Percentiles rank a stretch among this genome's conserved stretches.
Conservation (phyloP, 2,888 invertebrate species). For the Spodoptera exigua region DNA sequence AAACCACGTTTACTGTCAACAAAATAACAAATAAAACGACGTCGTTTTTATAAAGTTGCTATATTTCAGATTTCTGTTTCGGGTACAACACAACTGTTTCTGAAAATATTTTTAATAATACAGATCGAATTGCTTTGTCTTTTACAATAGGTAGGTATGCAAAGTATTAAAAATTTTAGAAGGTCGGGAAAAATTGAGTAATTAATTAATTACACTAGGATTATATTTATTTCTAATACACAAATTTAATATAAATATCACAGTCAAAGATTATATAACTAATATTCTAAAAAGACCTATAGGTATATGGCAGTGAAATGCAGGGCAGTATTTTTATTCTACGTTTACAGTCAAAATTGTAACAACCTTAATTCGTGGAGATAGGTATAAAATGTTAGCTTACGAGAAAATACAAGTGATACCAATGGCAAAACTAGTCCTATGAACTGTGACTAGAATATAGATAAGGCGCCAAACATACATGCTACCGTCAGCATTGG, state of each 20-base stretch:
- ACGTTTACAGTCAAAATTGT: conserved; percentile 67
- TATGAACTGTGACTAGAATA: conserved; percentile 87
- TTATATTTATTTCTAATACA: conserved; percentile 85
- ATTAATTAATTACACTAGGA: conserved; percentile 65
- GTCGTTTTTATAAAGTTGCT: conserved; percentile 74
- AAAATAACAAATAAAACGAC: conserved; percentile 65
- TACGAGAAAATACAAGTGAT: conserved; percentile 56
- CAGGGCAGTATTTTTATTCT: conserved; percentile 68
- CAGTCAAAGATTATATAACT: conserved; percentile 88
- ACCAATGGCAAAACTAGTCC: conserved; percentile 81
- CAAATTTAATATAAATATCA: conserved; percentile 89
- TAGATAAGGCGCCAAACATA: conserved; percentile 56
- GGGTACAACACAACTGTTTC: conserved; percentile 77
- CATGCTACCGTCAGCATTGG: no score
- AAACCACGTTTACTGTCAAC: conserved; percentile 34
- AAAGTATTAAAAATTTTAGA: conserved; percentile 59
- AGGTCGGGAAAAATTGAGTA: conserved; percentile 52
- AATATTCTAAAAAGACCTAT: conserved; percentile 79
- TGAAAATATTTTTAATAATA: conserved; percentile 80
- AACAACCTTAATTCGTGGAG: conserved; percentile 70
- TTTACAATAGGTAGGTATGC: conserved; percentile 57
- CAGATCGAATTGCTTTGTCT: conserved; percentile 63
- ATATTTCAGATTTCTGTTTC: conserved; percentile 75
- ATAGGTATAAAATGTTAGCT: conserved; percentile 60
- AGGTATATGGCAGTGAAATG: conserved; percentile 86